Evolutionary conservation across 1,140 invertebrate species (phyloP).

Genomic region (Oryctes rhinoceros): DNA sequence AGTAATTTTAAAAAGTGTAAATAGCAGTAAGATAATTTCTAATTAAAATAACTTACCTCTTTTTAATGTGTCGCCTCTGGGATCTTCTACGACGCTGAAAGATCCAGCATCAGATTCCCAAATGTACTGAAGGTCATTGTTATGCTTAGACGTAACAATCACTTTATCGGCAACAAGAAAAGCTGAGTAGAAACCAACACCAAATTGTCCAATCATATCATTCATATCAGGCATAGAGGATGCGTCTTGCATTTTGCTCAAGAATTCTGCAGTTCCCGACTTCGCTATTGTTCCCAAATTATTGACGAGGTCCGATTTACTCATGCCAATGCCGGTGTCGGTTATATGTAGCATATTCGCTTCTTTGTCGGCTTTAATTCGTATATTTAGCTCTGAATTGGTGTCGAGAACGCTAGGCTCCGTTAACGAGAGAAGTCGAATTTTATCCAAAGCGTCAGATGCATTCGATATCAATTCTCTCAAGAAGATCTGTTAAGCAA

Average conservation of each 20-base stretch:
- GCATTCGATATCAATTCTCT: slow-evolving; percentile 98
- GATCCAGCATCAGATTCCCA: slow-evolving; percentile 96
- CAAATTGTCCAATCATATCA: slow-evolving; percentile 95
- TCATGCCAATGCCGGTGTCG: slow-evolving; percentile 99
- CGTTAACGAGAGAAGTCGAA: slow-evolving; percentile 91
- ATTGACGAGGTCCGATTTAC: slow-evolving; percentile 90
- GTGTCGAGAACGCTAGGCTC: slow-evolving; percentile 79
- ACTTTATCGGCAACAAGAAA: slow-evolving; percentile 94
- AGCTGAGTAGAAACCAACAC: slow-evolving; percentile 97
- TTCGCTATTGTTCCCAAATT: slow-evolving; percentile 99
- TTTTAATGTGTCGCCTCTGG: slow-evolving; percentile 72
- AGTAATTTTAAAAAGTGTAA: slow-evolving; percentile 14
- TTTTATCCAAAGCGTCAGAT: slow-evolving; percentile 95
- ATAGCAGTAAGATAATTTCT: neutral
- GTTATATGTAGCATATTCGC: slow-evolving; percentile 92
- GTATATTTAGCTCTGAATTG: slow-evolving; percentile 87
- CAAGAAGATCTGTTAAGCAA: slow-evolving; percentile 83
- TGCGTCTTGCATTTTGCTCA: slow-evolving; percentile 90
- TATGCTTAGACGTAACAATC: slow-evolving; percentile 94
- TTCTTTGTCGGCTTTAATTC: slow-evolving; percentile 98
- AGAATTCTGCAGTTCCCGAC: slow-evolving; percentile 98
- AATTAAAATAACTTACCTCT: slow-evolving; percentile 42
- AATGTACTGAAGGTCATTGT: slow-evolving; percentile 95
- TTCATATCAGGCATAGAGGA: slow-evolving; percentile 71
- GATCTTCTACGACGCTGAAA: slow-evolving; percentile 93